Percentiles rank a stretch among this genome's conserved stretches.
Evolutionary conservation across 2,113 vertebrate species (phyloP).

Genomic region (Rhizomys pruinosus): DNA sequence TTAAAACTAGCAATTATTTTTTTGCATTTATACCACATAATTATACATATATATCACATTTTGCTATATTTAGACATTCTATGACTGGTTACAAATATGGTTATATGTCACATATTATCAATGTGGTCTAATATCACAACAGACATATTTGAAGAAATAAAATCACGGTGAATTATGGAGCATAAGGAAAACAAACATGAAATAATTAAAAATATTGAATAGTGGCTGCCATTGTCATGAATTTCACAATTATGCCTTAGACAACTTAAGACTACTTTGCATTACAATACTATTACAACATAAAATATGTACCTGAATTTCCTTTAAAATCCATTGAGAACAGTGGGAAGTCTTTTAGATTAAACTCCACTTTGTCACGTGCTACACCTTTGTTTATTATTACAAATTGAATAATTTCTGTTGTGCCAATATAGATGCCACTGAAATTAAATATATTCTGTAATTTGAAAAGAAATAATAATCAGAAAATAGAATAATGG

Average conservation of each 20-base stretch:
- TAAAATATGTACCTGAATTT: conserved; percentile 84
- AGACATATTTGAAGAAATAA: conserved; percentile 38
- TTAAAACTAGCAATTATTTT: conserved; percentile 45
- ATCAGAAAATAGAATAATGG: conserved; percentile 48
- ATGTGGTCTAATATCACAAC: conserved; percentile 22
- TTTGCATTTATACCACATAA: not conserved
- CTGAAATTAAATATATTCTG: conserved; percentile 87
- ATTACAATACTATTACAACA: conserved; percentile 25
- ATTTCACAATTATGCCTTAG: conserved; percentile 1
- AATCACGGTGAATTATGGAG: not conserved
- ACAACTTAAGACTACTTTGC: conserved; percentile 37
- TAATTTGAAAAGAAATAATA: conserved; percentile 72
- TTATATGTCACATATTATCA: not conserved
- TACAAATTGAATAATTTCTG: conserved; percentile 86
- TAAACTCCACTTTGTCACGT: conserved; percentile 85
- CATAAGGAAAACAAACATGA: conserved; percentile 29
- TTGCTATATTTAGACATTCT: not conserved
- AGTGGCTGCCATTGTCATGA: not conserved
- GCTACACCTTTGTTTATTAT: conserved; percentile 88
- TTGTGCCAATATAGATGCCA: conserved; percentile 80
- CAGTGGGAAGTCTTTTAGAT: conserved; percentile 83
- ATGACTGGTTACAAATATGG: not conserved
- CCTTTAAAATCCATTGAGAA: conserved; percentile 85
- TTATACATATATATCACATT: not conserved
- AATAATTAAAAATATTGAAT: conserved; percentile 30